Base-by-base conservation (phyloP, 1,140 invertebrate genomes). In the silkworm (Bombyx mori) region DNA sequence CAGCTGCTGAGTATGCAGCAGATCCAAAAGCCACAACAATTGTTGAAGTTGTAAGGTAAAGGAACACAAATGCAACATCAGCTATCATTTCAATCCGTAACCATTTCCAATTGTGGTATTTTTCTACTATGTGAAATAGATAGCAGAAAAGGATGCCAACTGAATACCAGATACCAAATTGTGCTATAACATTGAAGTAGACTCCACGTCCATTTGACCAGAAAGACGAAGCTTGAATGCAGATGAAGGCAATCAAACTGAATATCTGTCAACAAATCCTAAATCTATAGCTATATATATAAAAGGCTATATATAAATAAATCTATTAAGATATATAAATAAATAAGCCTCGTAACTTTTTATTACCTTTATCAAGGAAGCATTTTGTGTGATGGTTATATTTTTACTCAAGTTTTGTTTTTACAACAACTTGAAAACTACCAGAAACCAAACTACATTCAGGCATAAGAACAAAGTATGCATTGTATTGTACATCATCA, bases 81-180 rank as follows among this genome's bases (percentile, higher is more conserved):
- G 91, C 95, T 35, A 91, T 87, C 61, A 96, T 90, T 86, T 96
- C 96, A 73, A 97, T 92, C 74, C 94, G 93, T 45, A 95, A 71
- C 96, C 96, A 98, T 3, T 95, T 95, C 54, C 97, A 91, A 72
- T 91, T 93, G 71, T 93, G 92, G 62, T 94, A 93, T 71, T 93
- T 94, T 71, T 96, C 94, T 51, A 97, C 90, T 8, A 97, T 88
- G 74, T 97, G 95, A 75, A 96, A 94, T 46, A 95, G 68, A 79
- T 97, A 97, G 51, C 96, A 89, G 0, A 92, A 84, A 5, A 97
- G 89, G 12, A 97, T 78, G 12, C 93, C 91, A 1, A 91, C 90
- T 0, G 94, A 94, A 57, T 94, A 92, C 90, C 94, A 94, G 61
- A 97, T 92, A 7, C 93, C 95, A 8, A 90, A 90, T 84, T 94